phyloP scores from a whole-genome alignment of 1,140 invertebrate species.

The Heliconius melpomene region DNA sequence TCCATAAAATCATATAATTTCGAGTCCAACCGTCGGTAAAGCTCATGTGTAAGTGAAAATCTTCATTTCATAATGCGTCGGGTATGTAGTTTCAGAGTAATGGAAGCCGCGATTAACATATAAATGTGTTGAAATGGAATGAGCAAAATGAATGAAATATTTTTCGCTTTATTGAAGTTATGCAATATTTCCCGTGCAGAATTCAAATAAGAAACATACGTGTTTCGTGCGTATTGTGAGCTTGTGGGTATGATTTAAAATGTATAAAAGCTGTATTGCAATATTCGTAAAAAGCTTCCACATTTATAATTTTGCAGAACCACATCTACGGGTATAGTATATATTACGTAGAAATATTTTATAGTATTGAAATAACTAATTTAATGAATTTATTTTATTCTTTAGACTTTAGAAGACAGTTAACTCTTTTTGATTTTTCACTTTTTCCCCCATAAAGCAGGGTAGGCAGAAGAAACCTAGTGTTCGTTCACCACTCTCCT shows the following conservation, averaged over 20 bases:
- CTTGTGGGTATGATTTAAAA: conserved; percentile 1
- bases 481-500: too few species aligned
- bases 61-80: conserved; percentile 62
- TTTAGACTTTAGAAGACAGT: too few species aligned
- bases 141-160: conserved; percentile 48
- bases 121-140: conserved; percentile 51
- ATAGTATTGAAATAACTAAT: not conserved
- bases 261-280: not conserved
- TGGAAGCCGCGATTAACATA: conserved; percentile 52
- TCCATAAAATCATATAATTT: conserved; percentile 4
- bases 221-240: conserved; percentile 31
- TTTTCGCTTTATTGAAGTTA: conserved; percentile 45
- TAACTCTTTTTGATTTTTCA: too few species aligned
- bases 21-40: conserved; percentile 25
- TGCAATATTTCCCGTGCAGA: conserved; percentile 43
- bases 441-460: too few species aligned
- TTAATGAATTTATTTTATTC: not conserved
- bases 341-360: not conserved
- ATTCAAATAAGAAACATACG: conserved; percentile 46
- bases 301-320: not conserved
- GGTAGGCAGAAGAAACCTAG: too few species aligned
- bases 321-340: not conserved
- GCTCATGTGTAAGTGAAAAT: conserved; percentile 55
- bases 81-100: conserved; percentile 54
- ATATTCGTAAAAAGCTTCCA: not conserved